These are phyloP conservation scores for Ameiurus melas DNA, from an alignment of 2,113 vertebrate genomes.

Conservation along the genomic window DNA sequence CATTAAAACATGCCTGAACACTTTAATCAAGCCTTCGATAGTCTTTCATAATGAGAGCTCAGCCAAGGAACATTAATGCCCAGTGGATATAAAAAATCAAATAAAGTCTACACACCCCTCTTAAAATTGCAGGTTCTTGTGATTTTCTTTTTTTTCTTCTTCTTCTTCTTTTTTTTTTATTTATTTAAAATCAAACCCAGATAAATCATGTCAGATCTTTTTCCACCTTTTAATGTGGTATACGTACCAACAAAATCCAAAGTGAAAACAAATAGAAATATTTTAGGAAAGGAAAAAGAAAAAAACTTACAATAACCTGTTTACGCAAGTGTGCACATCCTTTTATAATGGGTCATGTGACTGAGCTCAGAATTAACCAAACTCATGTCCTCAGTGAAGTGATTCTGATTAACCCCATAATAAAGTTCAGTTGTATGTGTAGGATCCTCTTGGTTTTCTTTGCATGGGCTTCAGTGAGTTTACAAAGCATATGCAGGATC, in stretches of 20 bases:
- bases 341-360: neutral
- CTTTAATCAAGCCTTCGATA: neutral
- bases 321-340: neutral
- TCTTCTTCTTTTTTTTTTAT: too few species aligned
- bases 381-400: neutral
- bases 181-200: neutral
- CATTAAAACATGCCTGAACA: neutral
- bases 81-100: neutral
- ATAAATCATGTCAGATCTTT: neutral
- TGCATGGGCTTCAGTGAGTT: neutral
- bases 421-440: neutral
- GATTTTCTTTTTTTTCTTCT: too few species aligned
- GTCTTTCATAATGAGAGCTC: slow-evolving; percentile 10
- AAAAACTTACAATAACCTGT: neutral
- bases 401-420: neutral
- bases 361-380: neutral
- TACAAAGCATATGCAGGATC: neutral
- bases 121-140: neutral
- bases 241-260: neutral
- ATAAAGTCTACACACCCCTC: neutral
- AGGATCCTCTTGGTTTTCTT: neutral
- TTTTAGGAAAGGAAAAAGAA: neutral
- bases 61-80: slow-evolving; percentile 12
- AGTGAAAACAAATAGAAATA: neutral
- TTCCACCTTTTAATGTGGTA: neutral